phyloP scores from a whole-genome alignment of 2,888 invertebrate genomes.

The Epirrhoe tristata region DNA sequence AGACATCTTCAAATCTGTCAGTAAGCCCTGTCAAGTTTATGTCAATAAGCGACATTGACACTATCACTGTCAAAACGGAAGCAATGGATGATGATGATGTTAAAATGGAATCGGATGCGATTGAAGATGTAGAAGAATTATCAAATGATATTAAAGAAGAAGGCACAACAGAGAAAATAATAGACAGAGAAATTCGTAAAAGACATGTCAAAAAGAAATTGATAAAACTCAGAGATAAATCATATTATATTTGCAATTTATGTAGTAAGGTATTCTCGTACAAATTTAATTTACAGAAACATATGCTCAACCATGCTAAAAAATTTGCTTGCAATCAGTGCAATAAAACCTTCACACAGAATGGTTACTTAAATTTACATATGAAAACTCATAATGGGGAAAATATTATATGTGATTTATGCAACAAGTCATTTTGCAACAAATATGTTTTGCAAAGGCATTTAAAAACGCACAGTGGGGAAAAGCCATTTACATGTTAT shows the following conservation, averaged over 20 bases:
- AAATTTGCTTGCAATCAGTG: constrained; percentile 12
- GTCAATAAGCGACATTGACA: constrained; percentile 2
- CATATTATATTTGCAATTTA: constrained; percentile 1
- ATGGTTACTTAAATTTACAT: constrained; percentile 8
- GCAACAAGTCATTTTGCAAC: constrained; percentile 17
- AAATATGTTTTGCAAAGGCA: constrained; percentile 27
- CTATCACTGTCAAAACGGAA: constrained; percentile 11
- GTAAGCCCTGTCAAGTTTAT: constrained; percentile 7
- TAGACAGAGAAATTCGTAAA: not conserved
- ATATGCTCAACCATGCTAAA: constrained; percentile 6
- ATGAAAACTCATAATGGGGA: constrained; percentile 10
- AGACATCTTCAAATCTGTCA: not conserved
- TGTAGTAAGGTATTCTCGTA: constrained; percentile 3
- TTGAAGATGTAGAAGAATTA: not conserved
- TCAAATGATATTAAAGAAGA: constrained; percentile 6
- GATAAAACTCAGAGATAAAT: not conserved
- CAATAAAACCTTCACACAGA: constrained; percentile 11
- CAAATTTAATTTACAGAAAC: constrained; percentile 11
- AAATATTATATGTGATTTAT: constrained; percentile 6
- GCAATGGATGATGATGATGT: constrained; percentile 1
- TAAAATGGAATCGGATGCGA: constrained; percentile 6
- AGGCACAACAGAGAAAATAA: not conserved
- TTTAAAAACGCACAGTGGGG: constrained; percentile 16
- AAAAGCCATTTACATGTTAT: constrained; percentile 22
- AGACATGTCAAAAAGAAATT: not conserved